These are phyloP conservation scores for Bucco capensis DNA, from an alignment of 2,113 vertebrate genomes.

Conservation along the genomic window DNA sequence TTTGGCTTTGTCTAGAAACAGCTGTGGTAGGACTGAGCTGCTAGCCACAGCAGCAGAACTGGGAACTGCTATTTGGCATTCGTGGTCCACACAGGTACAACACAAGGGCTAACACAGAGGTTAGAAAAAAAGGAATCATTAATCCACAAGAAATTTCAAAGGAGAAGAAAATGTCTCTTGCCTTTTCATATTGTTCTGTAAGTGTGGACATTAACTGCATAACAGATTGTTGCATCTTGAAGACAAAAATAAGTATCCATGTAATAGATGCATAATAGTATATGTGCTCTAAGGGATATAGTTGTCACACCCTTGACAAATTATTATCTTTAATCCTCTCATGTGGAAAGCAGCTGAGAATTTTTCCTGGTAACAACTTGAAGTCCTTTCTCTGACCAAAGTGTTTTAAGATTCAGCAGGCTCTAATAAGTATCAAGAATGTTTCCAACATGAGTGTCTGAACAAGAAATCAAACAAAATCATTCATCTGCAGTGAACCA, in stretches of 20 bases:
- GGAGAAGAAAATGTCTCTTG: background rate
- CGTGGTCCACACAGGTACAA: background rate
- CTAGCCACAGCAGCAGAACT: background rate
- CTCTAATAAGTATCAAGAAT: constrained; percentile 25
- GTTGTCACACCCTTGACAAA: background rate
- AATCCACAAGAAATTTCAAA: background rate
- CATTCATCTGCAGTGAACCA: background rate
- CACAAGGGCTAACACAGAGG: background rate
- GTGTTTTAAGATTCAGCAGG: background rate
- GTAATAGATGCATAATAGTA: background rate
- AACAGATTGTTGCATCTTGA: background rate
- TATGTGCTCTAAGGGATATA: background rate
- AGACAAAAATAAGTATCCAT: background rate
- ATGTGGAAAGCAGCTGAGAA: constrained; percentile 30
- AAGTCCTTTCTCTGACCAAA: background rate
- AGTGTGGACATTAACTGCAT: accelerated
- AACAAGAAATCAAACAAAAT: background rate
- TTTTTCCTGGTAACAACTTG: background rate
- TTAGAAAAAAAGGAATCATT: background rate
- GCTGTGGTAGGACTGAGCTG: background rate
- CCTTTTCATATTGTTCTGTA: background rate
- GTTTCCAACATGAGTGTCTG: constrained; percentile 11
- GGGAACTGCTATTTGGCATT: background rate
- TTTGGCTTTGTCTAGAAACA: background rate
- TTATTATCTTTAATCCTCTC: background rate